Evolutionary conservation across 2,888 invertebrate genomes (phyloP), one percentile per base, ranked within the genome.

Genomic region (Andrena fulva): DNA sequence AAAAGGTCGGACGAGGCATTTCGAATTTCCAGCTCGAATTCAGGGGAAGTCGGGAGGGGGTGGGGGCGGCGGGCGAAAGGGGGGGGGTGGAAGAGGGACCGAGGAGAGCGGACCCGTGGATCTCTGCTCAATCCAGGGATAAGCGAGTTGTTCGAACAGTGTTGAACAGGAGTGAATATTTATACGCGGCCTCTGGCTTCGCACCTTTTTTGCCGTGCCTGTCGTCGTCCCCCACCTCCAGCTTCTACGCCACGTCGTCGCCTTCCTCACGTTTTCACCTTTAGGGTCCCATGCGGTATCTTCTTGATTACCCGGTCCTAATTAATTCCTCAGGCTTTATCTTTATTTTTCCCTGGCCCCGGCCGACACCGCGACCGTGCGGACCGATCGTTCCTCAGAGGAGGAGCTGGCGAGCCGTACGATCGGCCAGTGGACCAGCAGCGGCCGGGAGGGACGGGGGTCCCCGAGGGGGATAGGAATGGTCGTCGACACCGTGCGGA

Each of bases 241-340:
- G 81, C 86, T 81, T 77, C 81, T 64, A 80, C 77, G 83, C 80
- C 73, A 29, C 31, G 77, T 64, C 60, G 67, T 74, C 66, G 29
- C 56, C 69, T 66, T 71, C 72, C 80, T 68, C 76, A 24, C 80
- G 67, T 86, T 76, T 85, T 76, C 80, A 75, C 82, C 80, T 83
- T 86, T 67, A 50, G 66, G 82, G 80, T 66, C 81, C 80, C 85
- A 71, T 76, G 80, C 89, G 90, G 88, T 93, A 93, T 92, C 93
- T 92, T 83, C 89, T 92, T 93, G 92, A 93, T 93, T 93, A 91
- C 90, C 91, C 82, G 91, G 91, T 91, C 91, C 92, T 93, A 93
- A 93, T 93, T 93, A 93, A 93, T 93, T 92, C 92, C 90, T 93
- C 91, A 91, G 89, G 85, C 90, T 91, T 92, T 92, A 92, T 91